These are phyloP conservation scores for Choloepus hoffmanni DNA, from an alignment of 2,113 vertebrate species.

Conservation along the genomic window DNA sequence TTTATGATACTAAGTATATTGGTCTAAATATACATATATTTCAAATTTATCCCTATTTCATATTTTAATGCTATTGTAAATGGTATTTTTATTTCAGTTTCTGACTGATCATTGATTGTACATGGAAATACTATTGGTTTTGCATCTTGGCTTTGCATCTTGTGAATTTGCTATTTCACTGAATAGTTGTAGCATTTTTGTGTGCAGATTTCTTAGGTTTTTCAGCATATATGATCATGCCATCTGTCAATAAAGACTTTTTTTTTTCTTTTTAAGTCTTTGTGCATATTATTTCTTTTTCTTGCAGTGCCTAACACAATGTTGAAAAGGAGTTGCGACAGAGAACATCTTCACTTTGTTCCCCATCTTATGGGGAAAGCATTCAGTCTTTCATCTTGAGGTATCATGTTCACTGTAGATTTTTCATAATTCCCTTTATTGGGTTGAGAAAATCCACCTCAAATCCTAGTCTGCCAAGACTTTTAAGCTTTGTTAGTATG, in stretches of 20 bases:
- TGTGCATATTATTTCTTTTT: background rate
- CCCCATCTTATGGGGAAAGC: background rate
- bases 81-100: background rate
- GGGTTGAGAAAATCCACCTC: background rate
- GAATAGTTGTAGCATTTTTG: background rate
- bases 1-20: background rate
- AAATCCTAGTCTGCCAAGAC: background rate
- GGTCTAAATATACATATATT: background rate
- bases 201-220: background rate
- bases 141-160: background rate
- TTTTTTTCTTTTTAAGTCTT: background rate
- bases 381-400: background rate
- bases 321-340: background rate
- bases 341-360: background rate
- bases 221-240: background rate
- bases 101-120: background rate
- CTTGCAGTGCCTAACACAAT: background rate
- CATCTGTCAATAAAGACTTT: background rate
- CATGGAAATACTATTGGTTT: background rate
- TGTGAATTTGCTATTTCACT: background rate
- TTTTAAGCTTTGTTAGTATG: background rate
- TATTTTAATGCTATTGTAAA: background rate
- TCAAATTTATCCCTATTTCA: background rate
- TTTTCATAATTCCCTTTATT: background rate
- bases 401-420: background rate